Evolutionary conservation across 1,140 invertebrate genomes (phyloP), one percentile per base, ranked within the genome.

Genomic region (Macrobrachium nipponense): DNA sequence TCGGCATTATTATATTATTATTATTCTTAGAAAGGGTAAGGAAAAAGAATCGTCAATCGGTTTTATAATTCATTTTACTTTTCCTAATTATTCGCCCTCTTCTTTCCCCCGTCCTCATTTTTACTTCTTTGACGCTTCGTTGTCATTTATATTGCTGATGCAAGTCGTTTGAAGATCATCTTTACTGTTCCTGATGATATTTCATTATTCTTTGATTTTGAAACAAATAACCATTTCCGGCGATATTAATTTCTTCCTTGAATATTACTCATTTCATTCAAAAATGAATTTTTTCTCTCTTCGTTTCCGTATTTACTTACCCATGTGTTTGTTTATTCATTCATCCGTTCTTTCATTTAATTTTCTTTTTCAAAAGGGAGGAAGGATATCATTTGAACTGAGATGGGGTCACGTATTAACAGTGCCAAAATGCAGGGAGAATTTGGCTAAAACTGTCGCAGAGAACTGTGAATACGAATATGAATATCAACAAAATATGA

Each of bases 191-290:
- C 51, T 51, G 27, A 36, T 36, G 27, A 36, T 36, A 36, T 36
- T 36, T 36, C 27, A 36, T 36, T 36, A 36, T 36, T 36, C 43
- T n/a, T 36, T 17, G 72, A 44, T 73, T 36, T 44, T 43, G 73
- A 76, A 51, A 58, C 73, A 58, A 73, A 73, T 73, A 73, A 43
- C 72, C 43, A 73, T 5, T 44, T 73, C 36, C 11, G 72, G 72
- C 7, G 72, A 76, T 58, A 76, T 76, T 44, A 76, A n/a, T 20
- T 23, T 58, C 43, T 44, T 5, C 2, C 51, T 51, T 76, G 51
- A 20, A 58, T 44, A 36, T n/a, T 76, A 6, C 58, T 11, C 20
- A 8, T 44, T 76, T 76, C 4, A 5, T 12, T 12, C 18, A n/a
- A n/a, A 76, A 58, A 76, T 58, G 73, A 58, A 20, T 76, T 18